Evolutionary conservation across 2,888 invertebrate genomes (phyloP), one percentile per base, ranked within the genome.

Genomic region (Trichogramma evanescens): DNA sequence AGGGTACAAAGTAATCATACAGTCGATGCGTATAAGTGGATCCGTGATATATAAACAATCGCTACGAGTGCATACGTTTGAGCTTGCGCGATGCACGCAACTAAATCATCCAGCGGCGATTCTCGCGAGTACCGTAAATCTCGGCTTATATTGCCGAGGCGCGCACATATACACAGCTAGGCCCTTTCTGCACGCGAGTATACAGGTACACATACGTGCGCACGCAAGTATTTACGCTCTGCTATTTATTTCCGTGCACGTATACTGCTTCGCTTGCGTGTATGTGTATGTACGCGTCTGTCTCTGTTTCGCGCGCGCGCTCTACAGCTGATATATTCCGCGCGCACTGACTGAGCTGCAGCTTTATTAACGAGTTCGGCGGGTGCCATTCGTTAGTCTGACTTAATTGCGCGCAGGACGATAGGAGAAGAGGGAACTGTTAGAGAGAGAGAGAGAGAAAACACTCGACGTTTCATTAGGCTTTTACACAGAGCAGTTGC

Each of bases 211-310:
- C 26, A 26, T 26, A 26, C 26, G 26, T 26, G 26, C 2, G 26
- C 26, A 26, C 26, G 26, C 26, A 26, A 26, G 50, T 5, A 40
- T 54, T 26, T 54, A 46, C 41, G 43, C 42, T 51, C 26, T 46
- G 50, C 63, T 66, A 63, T 60, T 60, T 60, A 60, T 60, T 60
- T 56, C 60, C 55, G 59, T 42, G 59, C 48, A 13, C 48, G 26
- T 26, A 26, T 2, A 26, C 26, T 26, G 26, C 26, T 26, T 26
- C 26, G 26, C 26, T 13, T 13, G 26, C 2, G 26, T 26, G 26
- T 26, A 26, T 26, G 26, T 26, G 26, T 26, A 26, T 26, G 26
- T 26, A 2, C 26, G 26, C 26, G 26, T 26, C 26, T 26, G 26
- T 26, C 26, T 26, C 26, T 26, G 26, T 26, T 26, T 26, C 26